Evolutionary conservation across 92 coral and sea anemone genomes (phyloP), one percentile per base, ranked within the genome.

Genomic region (Siderastrea radians): DNA sequence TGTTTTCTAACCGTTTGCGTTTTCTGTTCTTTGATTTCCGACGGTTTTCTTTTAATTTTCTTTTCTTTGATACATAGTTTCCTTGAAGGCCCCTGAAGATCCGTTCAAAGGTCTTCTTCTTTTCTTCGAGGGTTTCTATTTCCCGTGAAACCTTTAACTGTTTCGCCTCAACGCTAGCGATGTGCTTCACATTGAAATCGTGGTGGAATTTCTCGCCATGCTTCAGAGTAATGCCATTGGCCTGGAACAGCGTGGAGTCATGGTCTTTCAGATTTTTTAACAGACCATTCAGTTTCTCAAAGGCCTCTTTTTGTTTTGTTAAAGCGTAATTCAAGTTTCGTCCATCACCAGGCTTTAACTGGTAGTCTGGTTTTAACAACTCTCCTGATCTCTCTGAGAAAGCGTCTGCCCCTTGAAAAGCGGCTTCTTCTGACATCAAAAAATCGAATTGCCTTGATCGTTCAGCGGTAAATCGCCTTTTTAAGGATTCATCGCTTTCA

Each of bases 371-470:
- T 72, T 72, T 72, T 43, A 45, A 49, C 50, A 72, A 72, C 76
- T 72, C 8, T 49, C 54, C n/a, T 44, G 76, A 72, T 72, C 76
- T 72, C 45, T 72, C 76, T 72, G 76, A 72, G 72, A 7, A 67
- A 67, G 10, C 72, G 15, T 67, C 72, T 67, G 72, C 72, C 72
- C 72, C 15, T n/a, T 89, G 83, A 74, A 81, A 81, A 70, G 73
- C 58, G 6, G 85, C 64, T 49, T 17, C 78, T 62, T 82, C 80
- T 68, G 64, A 70, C 68, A 45, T 55, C 48, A 81, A 65, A 55
- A 81, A 53, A 82, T 82, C 67, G 58, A 70, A 82, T 19, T 82
- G 87, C 68, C 87, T 72, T 7, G 53, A 83, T 70, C 87, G 12
- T 67, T 67, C 16, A 14, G 69, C 69, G 11, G 69, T 64, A 64